Conservation (phyloP, 2,888 invertebrate genomes). For the Iselma pallidipennis region DNA sequence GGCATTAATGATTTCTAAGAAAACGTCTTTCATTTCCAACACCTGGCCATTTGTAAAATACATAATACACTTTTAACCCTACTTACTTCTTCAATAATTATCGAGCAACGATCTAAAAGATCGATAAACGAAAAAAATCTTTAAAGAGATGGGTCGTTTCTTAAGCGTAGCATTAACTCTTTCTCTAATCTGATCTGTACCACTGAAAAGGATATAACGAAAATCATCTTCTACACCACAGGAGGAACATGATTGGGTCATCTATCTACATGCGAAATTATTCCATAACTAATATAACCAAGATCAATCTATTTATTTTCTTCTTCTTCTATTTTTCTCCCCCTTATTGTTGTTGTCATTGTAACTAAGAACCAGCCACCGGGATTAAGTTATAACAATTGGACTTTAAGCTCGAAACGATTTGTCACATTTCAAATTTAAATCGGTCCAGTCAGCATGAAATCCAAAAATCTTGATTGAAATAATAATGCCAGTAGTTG, state of each 20-base stretch:
- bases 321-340: neutral
- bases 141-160: slow-evolving; percentile 20
- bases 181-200: slow-evolving; percentile 46
- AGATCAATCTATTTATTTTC: too few species aligned
- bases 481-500: too few species aligned
- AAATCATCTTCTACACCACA: slow-evolving; percentile 42
- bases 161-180: slow-evolving; percentile 43
- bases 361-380: neutral
- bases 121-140: slow-evolving; percentile 3
- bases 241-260: slow-evolving; percentile 48
- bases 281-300: too few species aligned
- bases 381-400: neutral
- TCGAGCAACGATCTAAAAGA: neutral
- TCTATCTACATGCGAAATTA: slow-evolving; percentile 52
- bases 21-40: neutral
- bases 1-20: neutral
- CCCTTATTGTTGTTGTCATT: neutral
- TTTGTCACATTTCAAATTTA: neutral
- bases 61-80: neutral
- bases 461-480: neutral
- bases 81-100: neutral
- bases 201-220: slow-evolving; percentile 32
- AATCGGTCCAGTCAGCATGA: neutral
- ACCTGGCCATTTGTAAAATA: neutral
- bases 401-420: too few species aligned